Base-by-base conservation (phyloP, 2,888 invertebrate genomes). In the Pristionchus exspectatus region DNA sequence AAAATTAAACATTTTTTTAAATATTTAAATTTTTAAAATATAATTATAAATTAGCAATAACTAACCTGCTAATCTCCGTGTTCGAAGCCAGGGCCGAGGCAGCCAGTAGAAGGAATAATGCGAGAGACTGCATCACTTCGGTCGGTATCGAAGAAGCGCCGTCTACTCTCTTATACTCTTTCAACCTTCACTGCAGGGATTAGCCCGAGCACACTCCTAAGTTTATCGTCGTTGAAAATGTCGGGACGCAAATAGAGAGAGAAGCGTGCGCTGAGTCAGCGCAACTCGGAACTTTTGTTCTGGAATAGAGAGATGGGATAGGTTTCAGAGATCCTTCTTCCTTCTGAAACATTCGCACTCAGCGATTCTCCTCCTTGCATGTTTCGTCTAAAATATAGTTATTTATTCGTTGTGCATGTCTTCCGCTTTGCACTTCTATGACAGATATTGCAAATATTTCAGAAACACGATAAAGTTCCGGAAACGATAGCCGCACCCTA, bases 171-270 rank as follows among this genome's bases (percentile, higher is more conserved):
- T 56, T 84, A 84, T 56, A 83, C 84, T 30, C 84, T 77, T 27
- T 27, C 69, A 69, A n/a, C 27, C 38, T 24, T 33, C 84, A 10
- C 50, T 38, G 77, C 77, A 12, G 14, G 77, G 77, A 77, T 77
- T 77, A 77, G 14, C 50, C 44, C 21, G n/a, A 21, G n/a, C 59
- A 84, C 84, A 59, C 84, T 84, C 84, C 84, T 84, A 84, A 84
- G 84, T 84, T 84, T 84, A 84, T 84, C 84, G 44, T 50, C 44
- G 44, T 50, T 50, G 54, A 84, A 84, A 59, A 84, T 14, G 84
- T 21, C 30, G 72, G 44, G 44, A 56, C 18, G n/a, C 84, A 84
- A 84, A 84, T 56, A 84, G 84, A 84, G 18, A 38, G 30, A 33
- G 54, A 54, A 83, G 54, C 77, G 77, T 44, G 77, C 77, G 1